Conservation (phyloP, 2,888 invertebrate species). For the Drosophila sordidula region DNA sequence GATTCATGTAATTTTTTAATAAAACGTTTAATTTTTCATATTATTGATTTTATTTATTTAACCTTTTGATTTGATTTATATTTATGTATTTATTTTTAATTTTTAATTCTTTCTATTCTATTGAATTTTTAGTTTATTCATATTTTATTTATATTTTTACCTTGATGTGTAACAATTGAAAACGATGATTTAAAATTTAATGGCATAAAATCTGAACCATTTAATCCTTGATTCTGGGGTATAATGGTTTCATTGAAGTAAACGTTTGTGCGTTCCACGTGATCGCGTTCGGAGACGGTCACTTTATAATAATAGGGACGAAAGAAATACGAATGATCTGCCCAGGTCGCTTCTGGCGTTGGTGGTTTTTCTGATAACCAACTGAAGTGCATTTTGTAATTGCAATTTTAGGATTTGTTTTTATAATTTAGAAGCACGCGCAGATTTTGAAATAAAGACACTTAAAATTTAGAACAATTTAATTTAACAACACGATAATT, state of each 20-base stretch:
- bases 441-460: constrained; percentile 83
- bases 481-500: constrained; percentile 59
- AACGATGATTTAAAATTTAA: constrained; percentile 85
- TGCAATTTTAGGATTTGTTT: constrained; percentile 24
- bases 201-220: constrained; percentile 84
- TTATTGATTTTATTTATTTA: background rate
- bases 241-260: constrained; percentile 84
- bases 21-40: background rate
- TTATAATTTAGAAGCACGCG: constrained; percentile 25
- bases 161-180: constrained; percentile 85
- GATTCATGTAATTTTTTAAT: too few relatives aligned
- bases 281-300: constrained; percentile 86
- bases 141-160: constrained; percentile 66
- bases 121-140: background rate
- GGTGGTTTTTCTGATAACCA: constrained; percentile 82
- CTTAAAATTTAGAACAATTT: constrained; percentile 83
- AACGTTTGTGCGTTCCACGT: constrained; percentile 81
- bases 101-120: background rate
- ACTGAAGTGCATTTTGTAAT: constrained; percentile 83
- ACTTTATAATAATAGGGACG: constrained; percentile 84
- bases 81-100: background rate
- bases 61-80: background rate
- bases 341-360: constrained; percentile 86
- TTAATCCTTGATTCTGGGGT: constrained; percentile 83
- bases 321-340: constrained; percentile 84